phyloP scores from a whole-genome alignment of 2,113 vertebrate genomes.

The Cephalophus harveyi region DNA sequence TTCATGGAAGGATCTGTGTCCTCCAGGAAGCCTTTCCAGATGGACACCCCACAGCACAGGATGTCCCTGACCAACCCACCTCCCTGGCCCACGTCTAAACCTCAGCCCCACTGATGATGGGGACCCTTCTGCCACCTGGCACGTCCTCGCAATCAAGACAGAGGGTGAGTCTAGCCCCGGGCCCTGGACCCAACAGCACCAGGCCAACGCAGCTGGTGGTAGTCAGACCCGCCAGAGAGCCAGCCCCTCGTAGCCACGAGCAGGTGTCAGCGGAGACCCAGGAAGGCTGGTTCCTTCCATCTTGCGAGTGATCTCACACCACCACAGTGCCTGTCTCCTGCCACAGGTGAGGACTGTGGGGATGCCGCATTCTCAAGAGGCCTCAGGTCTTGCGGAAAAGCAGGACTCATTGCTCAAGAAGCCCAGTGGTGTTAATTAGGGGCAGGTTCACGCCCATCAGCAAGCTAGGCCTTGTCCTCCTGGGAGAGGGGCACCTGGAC shows the following conservation, averaged over 20 bases:
- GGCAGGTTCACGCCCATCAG: not conserved
- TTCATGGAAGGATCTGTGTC: not conserved
- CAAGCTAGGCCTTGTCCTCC: not conserved
- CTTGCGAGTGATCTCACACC: not conserved
- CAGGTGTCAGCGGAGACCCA: not conserved
- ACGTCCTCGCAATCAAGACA: accelerated
- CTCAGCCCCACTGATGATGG: accelerated
- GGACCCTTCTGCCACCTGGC: not conserved
- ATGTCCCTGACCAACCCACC: not conserved
- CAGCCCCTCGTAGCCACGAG: accelerated
- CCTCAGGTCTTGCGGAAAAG: not conserved
- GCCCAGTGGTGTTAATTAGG: not conserved
- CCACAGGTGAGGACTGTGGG: not conserved
- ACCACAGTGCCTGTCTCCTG: not conserved
- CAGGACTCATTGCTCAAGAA: not conserved
- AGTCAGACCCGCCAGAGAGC: accelerated
- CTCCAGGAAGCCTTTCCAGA: not conserved
- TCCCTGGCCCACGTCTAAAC: not conserved
- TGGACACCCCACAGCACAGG: accelerated
- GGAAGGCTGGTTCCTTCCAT: not conserved
- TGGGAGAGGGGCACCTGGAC: not conserved
- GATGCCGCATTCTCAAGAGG: not conserved
- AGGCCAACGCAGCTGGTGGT: accelerated
- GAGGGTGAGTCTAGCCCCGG: accelerated
- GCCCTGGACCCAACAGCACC: no score